phyloP scores from a whole-genome alignment of 2,888 invertebrate species.

The Helicoverpa assulta region DNA sequence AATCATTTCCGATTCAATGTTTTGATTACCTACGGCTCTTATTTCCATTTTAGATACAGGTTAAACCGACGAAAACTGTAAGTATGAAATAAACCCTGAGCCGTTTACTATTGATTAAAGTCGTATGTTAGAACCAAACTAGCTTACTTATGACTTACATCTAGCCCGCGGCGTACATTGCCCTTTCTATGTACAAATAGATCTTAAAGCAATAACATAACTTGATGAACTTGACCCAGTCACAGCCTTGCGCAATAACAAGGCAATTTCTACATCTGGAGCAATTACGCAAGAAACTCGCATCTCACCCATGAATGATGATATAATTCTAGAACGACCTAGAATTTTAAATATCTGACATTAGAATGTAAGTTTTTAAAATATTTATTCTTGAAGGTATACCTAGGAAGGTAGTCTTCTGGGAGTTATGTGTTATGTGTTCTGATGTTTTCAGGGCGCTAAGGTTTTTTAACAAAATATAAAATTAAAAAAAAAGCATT shows the following conservation, averaged over 20 bases:
- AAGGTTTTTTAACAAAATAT: no score
- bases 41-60: no score
- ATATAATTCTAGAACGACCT: background rate
- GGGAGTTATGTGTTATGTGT: no score
- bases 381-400: no score
- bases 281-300: slow-evolving; percentile 2
- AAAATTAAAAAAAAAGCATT: no score
- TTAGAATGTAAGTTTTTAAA: no score
- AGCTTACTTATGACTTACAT: background rate
- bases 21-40: no score
- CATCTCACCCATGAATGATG: background rate
- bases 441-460: no score
- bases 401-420: no score
- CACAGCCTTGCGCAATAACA: slow-evolving; percentile 40
- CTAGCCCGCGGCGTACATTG: slow-evolving; percentile 56
- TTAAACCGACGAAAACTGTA: no score
- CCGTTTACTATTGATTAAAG: background rate
- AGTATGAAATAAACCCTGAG: background rate
- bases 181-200: slow-evolving; percentile 48
- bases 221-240: slow-evolving; percentile 59
- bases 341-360: background rate
- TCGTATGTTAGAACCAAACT: background rate
- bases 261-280: slow-evolving; percentile 28
- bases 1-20: no score
- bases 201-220: slow-evolving; percentile 30